Evolutionary conservation across 92 coral and sea anemone genomes (phyloP).

Genomic region (Diadumene lineata): DNA sequence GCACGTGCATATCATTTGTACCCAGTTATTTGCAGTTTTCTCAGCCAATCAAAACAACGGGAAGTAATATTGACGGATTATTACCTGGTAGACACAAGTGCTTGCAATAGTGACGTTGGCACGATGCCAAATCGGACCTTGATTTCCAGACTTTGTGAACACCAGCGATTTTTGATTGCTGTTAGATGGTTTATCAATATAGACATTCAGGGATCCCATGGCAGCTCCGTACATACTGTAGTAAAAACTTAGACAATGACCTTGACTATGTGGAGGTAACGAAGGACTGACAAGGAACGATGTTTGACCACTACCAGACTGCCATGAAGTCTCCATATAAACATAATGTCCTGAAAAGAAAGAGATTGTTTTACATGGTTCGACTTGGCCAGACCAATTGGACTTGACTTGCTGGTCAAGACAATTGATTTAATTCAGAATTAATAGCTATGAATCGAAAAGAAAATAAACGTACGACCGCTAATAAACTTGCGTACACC

Average conservation of each 20-base stretch:
- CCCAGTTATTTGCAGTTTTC: background rate
- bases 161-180: constrained; percentile 19
- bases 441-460: no score
- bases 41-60: background rate
- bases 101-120: constrained; percentile 45
- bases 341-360: constrained; percentile 35
- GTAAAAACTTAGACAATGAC: constrained; percentile 66
- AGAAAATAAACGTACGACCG: no score
- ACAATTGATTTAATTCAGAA: no score
- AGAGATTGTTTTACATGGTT: background rate
- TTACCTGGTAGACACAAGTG: constrained; percentile 36
- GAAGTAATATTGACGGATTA: background rate
- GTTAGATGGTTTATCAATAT: constrained; percentile 20
- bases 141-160: constrained; percentile 75
- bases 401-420: no score
- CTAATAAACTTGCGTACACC: no score
- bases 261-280: constrained; percentile 41
- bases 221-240: constrained; percentile 80
- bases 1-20: no score
- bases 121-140: constrained; percentile 65
- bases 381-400: background rate
- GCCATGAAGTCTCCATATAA: constrained; percentile 36
- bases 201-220: constrained; percentile 74
- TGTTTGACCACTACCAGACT: background rate
- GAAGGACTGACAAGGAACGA: constrained; percentile 53